Evolutionary conservation across 2,113 vertebrate genomes (phyloP).

Genomic region (Centropus unirufus): DNA sequence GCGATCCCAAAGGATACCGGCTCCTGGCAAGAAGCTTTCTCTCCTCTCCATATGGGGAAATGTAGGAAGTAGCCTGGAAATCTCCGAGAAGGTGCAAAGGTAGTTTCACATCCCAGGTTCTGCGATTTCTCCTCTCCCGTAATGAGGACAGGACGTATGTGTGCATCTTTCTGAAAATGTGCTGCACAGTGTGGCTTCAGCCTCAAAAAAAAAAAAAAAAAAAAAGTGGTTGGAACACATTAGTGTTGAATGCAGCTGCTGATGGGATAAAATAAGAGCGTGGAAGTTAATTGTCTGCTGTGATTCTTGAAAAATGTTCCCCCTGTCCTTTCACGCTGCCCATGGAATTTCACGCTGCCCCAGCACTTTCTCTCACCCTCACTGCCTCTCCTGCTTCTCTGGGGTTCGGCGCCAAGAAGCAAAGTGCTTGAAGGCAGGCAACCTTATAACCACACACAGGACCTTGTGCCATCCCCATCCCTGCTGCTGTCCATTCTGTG

Average conservation of each 20-base stretch:
- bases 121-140: not conserved
- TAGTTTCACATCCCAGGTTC: fast-evolving
- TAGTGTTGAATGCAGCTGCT: not conserved
- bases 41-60: fast-evolving
- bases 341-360: not conserved
- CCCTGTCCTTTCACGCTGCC: not conserved
- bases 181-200: not conserved
- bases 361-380: not conserved
- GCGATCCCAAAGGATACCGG: not conserved
- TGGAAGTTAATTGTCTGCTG: not conserved
- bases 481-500: not conserved
- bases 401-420: not conserved
- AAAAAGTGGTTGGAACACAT: fast-evolving
- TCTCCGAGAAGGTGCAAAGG: not conserved
- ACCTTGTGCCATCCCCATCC: not conserved
- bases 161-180: not conserved
- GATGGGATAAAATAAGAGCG: not conserved
- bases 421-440: not conserved
- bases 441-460: not conserved
- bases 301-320: not conserved
- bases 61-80: not conserved
- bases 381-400: not conserved
- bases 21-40: not conserved
- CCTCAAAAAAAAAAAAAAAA: not conserved
- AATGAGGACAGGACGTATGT: not conserved